Evolutionary conservation across 2,113 vertebrate species (phyloP).

Genomic region (Calonectris borealis): DNA sequence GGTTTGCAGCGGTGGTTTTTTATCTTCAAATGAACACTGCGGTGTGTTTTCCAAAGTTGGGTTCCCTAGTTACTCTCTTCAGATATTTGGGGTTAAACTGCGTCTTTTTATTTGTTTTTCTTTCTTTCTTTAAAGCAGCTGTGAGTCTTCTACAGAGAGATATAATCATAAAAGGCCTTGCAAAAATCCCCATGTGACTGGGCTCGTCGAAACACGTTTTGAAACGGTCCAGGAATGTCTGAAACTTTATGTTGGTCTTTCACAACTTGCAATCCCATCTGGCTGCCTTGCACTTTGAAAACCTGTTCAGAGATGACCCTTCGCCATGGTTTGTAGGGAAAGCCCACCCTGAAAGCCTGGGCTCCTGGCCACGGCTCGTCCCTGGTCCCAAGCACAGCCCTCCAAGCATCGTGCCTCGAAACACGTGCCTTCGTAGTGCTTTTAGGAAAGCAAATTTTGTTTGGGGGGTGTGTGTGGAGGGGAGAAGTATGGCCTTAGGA

Average conservation of each 20-base stretch:
- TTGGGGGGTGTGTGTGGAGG: neutral
- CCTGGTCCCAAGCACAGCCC: neutral
- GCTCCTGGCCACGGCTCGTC: accelerated
- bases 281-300: neutral
- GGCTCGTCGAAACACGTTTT: slow-evolving; percentile 45
- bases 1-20: slow-evolving; percentile 18
- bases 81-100: slow-evolving; percentile 40
- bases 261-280: slow-evolving; percentile 6
- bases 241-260: slow-evolving; percentile 46
- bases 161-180: slow-evolving; percentile 58
- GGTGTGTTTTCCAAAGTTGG: neutral
- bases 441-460: neutral
- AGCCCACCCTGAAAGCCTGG: neutral
- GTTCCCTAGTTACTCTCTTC: neutral
- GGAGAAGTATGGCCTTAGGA: neutral
- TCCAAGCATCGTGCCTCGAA: neutral
- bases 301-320: neutral
- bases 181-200: neutral
- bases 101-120: slow-evolving; percentile 46
- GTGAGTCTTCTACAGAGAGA: slow-evolving; percentile 8
- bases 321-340: neutral
- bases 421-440: accelerated
- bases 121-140: slow-evolving; percentile 30
- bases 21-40: neutral
- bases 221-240: slow-evolving; percentile 51